Evolutionary conservation across 2,888 invertebrate species (phyloP).

Genomic region (Cartodere bifasciata): DNA sequence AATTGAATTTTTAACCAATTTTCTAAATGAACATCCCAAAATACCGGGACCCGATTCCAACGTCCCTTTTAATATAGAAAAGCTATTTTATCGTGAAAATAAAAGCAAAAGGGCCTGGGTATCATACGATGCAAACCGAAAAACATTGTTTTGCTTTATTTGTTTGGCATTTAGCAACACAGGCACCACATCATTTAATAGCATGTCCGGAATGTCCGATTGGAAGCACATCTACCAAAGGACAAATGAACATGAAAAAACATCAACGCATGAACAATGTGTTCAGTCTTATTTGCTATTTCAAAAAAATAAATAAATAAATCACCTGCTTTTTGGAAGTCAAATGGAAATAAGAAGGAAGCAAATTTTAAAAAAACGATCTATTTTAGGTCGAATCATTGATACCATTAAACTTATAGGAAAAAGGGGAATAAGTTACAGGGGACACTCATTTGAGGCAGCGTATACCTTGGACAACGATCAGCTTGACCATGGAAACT

Average conservation of each 20-base stretch:
- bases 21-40: neutral
- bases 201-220: neutral
- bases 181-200: neutral
- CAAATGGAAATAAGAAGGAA: too few species aligned
- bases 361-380: slow-evolving; percentile 3
- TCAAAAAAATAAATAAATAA: neutral
- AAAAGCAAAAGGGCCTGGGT: neutral
- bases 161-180: neutral
- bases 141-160: neutral
- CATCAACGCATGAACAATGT: too few species aligned
- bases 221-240: slow-evolving; percentile 1
- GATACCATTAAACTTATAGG: slow-evolving; percentile 10
- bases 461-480: slow-evolving; percentile 4
- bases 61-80: neutral
- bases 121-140: neutral
- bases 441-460: slow-evolving; percentile 6
- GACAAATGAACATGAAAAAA: neutral
- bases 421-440: slow-evolving; percentile 8
- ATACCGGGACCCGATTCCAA: neutral
- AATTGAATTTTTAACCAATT: neutral
- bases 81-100: neutral
- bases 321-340: neutral
- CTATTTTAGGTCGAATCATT: slow-evolving; percentile 7
- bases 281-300: neutral
- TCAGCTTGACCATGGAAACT: slow-evolving; percentile 10